A percentile compares a stretch with the other conserved stretches of the same genome.
These are phyloP conservation scores for Corythaixoides concolor DNA, from an alignment of 2,113 vertebrate species.

Conservation along the genomic window DNA sequence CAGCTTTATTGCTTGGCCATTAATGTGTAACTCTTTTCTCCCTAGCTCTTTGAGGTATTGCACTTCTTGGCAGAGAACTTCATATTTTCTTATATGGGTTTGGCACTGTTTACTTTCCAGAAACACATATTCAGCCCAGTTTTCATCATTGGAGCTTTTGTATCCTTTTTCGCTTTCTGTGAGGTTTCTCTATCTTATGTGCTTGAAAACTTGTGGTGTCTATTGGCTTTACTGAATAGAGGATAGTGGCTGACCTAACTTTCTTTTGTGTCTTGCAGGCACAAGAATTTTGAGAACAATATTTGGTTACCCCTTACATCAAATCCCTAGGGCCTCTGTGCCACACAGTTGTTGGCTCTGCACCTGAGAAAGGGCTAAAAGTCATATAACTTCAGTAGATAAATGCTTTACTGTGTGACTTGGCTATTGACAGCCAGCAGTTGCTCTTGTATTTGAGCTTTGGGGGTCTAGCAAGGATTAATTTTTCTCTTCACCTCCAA, in stretches of 20 bases:
- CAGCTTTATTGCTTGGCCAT: neutral
- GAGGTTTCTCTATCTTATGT: neutral
- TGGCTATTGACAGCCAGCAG: neutral
- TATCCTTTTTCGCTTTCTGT: conserved; percentile 81
- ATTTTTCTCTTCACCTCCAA: neutral
- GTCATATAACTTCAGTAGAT: neutral
- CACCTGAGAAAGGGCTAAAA: neutral
- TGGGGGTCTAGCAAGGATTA: neutral
- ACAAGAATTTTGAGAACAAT: neutral
- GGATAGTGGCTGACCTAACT: neutral
- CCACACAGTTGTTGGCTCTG: neutral
- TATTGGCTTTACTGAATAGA: neutral
- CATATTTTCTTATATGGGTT: conserved; percentile 98
- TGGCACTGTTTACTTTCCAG: conserved; percentile 97
- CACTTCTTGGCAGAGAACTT: conserved; percentile 98
- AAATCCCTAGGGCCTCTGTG: neutral
- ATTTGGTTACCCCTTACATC: neutral
- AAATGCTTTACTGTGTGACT: neutral
- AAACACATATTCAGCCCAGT: conserved; percentile 94
- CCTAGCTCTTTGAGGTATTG: conserved; percentile 92
- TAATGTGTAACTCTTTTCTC: neutral
- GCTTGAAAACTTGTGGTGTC: neutral
- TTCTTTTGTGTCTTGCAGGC: neutral
- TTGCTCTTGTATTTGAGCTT: neutral
- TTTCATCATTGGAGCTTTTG: conserved; percentile 94